Conservation (phyloP, 2,797 vertebrate species). For the Scomberomorus guttatus region DNA sequence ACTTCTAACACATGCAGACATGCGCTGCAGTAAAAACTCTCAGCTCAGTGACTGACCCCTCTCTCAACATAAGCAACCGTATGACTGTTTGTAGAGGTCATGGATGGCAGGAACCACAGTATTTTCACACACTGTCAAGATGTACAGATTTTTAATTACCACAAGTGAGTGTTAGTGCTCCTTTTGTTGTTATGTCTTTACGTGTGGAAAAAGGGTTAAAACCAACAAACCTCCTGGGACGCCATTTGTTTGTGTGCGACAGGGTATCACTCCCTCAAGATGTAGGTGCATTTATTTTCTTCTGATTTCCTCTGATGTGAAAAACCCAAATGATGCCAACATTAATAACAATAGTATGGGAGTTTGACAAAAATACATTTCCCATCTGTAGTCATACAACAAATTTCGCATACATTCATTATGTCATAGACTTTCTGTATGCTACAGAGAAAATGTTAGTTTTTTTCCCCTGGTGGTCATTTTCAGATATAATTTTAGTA, state of each 20-base stretch:
- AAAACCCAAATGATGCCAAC: neutral
- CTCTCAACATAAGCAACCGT: neutral
- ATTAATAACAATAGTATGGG: neutral
- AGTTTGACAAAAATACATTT: neutral
- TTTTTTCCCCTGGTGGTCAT: neutral
- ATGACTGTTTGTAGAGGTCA: constrained; percentile 35
- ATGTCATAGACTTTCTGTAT: neutral
- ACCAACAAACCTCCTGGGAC: constrained; percentile 74
- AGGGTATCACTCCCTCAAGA: constrained; percentile 43
- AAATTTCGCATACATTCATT: neutral
- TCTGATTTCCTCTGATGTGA: constrained; percentile 38
- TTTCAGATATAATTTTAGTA: neutral
- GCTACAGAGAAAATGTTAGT: too few species aligned
- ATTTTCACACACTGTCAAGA: constrained; percentile 53
- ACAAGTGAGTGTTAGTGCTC: constrained; percentile 21
- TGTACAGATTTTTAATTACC: constrained; percentile 30
- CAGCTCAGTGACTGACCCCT: neutral
- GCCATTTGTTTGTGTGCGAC: constrained; percentile 71
- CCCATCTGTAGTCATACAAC: neutral
- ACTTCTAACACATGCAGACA: neutral
- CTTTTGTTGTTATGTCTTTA: neutral
- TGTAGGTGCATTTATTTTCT: constrained; percentile 54
- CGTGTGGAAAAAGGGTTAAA: constrained; percentile 9
- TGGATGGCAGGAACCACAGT: neutral
- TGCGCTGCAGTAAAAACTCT: neutral